These are phyloP conservation scores for Hiodon tergisus DNA, from an alignment of 2,113 vertebrate species.

Conservation along the genomic window DNA sequence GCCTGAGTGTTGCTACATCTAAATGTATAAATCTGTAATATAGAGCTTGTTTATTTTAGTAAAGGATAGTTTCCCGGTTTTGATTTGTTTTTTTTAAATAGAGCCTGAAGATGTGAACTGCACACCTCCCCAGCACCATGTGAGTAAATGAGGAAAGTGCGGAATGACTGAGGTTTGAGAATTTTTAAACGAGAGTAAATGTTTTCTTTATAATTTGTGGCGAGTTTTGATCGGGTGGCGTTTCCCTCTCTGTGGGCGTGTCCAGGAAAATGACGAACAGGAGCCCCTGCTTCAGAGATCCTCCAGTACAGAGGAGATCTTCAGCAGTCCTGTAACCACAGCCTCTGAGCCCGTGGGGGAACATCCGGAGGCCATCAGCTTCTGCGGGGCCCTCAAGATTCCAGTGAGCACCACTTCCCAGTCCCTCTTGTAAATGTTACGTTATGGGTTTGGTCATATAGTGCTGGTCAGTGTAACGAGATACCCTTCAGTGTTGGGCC, in stretches of 20 bases:
- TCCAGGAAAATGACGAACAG: conserved; percentile 44
- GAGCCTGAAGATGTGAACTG: conserved; percentile 92
- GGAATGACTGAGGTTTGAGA: not conserved
- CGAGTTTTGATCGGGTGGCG: conserved; percentile 10
- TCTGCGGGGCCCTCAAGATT: conserved; percentile 78
- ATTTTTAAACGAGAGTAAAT: not conserved
- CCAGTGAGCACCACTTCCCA: conserved; percentile 70
- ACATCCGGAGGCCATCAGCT: conserved; percentile 78
- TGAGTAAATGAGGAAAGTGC: conserved; percentile 51
- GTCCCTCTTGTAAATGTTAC: not conserved
- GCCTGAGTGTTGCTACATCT: too few relatives aligned
- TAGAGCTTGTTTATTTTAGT: not conserved
- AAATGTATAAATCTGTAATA: not conserved
- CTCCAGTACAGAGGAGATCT: conserved; percentile 45
- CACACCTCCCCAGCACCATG: conserved; percentile 72
- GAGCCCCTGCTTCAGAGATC: conserved; percentile 52
- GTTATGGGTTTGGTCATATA: not conserved
- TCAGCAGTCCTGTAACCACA: conserved; percentile 26
- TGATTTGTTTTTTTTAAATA: conserved; percentile 42
- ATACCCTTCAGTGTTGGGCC: too few relatives aligned
- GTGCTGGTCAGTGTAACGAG: too few relatives aligned
- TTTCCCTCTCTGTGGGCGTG: conserved; percentile 19
- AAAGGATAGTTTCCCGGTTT: not conserved
- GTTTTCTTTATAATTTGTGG: conserved; percentile 2
- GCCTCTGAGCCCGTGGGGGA: conserved; percentile 38